These are phyloP conservation scores for Mylabris sibirica DNA, from an alignment of 2,888 invertebrate genomes.

Conservation along the genomic window DNA sequence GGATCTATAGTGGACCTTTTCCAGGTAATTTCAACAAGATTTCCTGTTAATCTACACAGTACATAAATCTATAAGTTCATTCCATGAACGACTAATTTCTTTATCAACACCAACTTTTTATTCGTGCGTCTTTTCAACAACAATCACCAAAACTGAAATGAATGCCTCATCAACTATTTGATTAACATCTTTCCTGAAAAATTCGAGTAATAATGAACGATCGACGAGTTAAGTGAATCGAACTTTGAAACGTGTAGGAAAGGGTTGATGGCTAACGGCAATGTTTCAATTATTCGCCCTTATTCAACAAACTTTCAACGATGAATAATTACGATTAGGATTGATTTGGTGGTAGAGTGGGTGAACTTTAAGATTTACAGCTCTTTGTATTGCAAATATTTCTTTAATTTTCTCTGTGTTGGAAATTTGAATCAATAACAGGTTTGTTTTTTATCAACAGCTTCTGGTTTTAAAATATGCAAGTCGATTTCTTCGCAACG, in stretches of 20 bases:
- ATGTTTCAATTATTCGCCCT: not conserved
- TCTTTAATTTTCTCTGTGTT: too few relatives aligned
- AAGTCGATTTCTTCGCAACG: slow-evolving; percentile 25
- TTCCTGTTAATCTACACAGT: not conserved
- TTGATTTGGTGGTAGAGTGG: not conserved
- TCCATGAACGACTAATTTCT: not conserved
- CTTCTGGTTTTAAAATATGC: slow-evolving; percentile 25
- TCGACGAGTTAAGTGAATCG: not conserved
- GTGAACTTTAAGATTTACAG: not conserved
- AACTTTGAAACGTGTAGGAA: not conserved
- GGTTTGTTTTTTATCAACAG: not conserved
- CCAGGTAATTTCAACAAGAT: not conserved
- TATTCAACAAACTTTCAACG: not conserved
- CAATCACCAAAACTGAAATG: not conserved
- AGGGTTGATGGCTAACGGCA: not conserved
- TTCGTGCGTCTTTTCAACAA: too few relatives aligned
- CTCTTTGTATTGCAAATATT: not conserved
- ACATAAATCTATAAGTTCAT: not conserved
- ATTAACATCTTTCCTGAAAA: not conserved
- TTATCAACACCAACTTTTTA: not conserved
- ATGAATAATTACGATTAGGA: slow-evolving; percentile 7
- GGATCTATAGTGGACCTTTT: not conserved
- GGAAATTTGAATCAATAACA: not conserved
- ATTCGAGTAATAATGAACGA: not conserved
- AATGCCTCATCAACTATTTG: not conserved